Percentiles rank a stretch among this genome's conserved stretches.
These are phyloP conservation scores for Erebia palarica DNA, from an alignment of 2,888 invertebrate species.

Conservation along the genomic window DNA sequence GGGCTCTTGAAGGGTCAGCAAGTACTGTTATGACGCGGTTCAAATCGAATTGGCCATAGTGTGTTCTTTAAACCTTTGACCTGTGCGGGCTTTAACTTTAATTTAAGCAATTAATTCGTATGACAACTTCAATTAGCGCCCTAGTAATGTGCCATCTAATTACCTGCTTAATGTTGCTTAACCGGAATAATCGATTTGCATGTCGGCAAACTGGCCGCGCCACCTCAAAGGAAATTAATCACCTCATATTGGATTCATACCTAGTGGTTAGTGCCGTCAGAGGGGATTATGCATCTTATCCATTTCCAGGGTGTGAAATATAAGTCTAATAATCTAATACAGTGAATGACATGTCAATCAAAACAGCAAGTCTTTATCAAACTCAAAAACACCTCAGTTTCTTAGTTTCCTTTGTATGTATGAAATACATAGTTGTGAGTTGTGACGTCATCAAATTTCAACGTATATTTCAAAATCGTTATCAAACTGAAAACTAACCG, in stretches of 20 bases:
- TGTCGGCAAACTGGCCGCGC: not conserved
- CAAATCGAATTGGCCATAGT: too few species aligned
- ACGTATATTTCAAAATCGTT: too few species aligned
- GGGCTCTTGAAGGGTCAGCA: too few species aligned
- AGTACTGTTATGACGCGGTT: too few species aligned
- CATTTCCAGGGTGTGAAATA: not conserved
- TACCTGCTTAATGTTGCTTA: slow-evolving; percentile 4
- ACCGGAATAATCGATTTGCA: slow-evolving; percentile 12
- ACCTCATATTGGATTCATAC: slow-evolving; percentile 13
- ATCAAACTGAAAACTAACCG: too few species aligned
- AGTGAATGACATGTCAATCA: too few species aligned
- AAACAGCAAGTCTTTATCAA: too few species aligned
- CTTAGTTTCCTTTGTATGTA: too few species aligned
- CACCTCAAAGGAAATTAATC: slow-evolving; percentile 14
- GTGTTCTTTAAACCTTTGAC: not conserved
- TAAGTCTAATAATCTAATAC: not conserved
- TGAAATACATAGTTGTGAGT: too few species aligned
- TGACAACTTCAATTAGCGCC: slow-evolving; percentile 1
- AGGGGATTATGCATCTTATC: slow-evolving; percentile 5
- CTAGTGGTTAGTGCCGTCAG: not conserved
- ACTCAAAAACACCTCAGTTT: too few species aligned
- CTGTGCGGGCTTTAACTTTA: not conserved
- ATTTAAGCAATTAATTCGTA: not conserved
- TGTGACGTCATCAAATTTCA: too few species aligned
- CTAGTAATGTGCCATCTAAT: slow-evolving; percentile 11